Evolutionary conservation across 2,888 invertebrate genomes (phyloP).

Genomic region (Agelastica alni): DNA sequence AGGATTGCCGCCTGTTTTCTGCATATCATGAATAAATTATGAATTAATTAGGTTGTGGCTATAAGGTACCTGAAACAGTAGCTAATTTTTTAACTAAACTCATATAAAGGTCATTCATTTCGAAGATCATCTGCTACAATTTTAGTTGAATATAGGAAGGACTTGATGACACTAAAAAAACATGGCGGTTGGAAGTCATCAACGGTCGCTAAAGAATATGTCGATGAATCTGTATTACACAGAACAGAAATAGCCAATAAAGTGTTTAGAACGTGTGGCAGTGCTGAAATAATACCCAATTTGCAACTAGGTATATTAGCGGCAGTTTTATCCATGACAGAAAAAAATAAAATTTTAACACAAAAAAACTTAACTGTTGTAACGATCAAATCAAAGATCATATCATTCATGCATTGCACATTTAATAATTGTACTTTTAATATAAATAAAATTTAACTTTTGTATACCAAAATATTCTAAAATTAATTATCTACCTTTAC

Average conservation of each 20-base stretch:
- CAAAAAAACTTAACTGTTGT: conserved; percentile 7
- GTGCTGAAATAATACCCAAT: conserved; percentile 7
- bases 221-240: conserved; percentile 14
- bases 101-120: conserved; percentile 11
- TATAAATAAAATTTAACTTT: too few species aligned
- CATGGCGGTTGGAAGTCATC: conserved; percentile 19
- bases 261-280: conserved; percentile 9
- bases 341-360: conserved; percentile 6
- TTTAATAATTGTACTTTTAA: too few species aligned
- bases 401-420: too few species aligned
- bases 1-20: too few species aligned
- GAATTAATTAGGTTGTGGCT: too few species aligned
- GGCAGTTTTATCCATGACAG: conserved; percentile 7
- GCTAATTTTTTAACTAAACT: too few species aligned
- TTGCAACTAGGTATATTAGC: conserved; percentile 10
- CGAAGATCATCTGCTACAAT: conserved; percentile 7
- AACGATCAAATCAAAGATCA: too few species aligned
- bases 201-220: conserved; percentile 20
- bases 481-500: too few species aligned
- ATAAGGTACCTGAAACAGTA: too few species aligned
- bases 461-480: too few species aligned
- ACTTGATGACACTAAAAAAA: conserved; percentile 13
- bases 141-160: conserved; percentile 12
- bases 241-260: conserved; percentile 9
- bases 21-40: background rate